These are phyloP conservation scores for Chymomyza caudatula DNA, from an alignment of 2,888 invertebrate species.

Conservation along the genomic window DNA sequence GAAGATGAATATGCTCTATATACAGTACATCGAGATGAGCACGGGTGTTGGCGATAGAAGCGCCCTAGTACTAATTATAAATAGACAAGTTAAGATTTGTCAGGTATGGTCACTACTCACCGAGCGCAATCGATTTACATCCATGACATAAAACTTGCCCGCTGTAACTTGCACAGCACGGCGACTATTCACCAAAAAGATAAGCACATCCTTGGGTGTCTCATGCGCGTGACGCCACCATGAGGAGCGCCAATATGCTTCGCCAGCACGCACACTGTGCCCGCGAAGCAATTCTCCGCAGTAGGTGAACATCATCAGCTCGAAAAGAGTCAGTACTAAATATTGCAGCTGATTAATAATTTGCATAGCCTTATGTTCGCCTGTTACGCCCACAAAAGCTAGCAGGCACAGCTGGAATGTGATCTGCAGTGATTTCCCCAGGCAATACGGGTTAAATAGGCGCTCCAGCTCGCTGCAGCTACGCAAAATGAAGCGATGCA, in stretches of 20 bases:
- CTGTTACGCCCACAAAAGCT: constrained; percentile 73
- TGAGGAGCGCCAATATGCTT: constrained; percentile 68
- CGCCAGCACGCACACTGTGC: constrained; percentile 71
- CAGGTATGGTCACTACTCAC: constrained; percentile 36
- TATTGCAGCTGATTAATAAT: constrained; percentile 73
- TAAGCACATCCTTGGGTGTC: constrained; percentile 65
- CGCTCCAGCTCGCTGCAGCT: constrained; percentile 71
- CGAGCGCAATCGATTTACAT: constrained; percentile 70
- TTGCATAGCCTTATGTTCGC: constrained; percentile 52
- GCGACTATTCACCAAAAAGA: constrained; percentile 67
- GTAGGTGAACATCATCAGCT: constrained; percentile 74
- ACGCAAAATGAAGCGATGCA: constrained; percentile 75
- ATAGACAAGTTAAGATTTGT: too few species aligned
- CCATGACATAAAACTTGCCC: constrained; percentile 75
- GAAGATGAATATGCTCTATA: too few species aligned
- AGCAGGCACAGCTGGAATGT: constrained; percentile 76
- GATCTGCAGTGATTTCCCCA: constrained; percentile 76
- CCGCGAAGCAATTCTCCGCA: constrained; percentile 68
- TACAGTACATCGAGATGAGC: too few species aligned
- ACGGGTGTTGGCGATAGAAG: too few species aligned
- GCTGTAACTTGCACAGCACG: constrained; percentile 70
- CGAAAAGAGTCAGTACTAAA: constrained; percentile 61
- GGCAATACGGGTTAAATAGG: constrained; percentile 75
- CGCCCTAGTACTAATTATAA: too few species aligned
- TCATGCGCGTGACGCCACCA: constrained; percentile 66